Base-by-base conservation (phyloP, 2,888 invertebrate genomes). In the Melanostoma scalare region DNA sequence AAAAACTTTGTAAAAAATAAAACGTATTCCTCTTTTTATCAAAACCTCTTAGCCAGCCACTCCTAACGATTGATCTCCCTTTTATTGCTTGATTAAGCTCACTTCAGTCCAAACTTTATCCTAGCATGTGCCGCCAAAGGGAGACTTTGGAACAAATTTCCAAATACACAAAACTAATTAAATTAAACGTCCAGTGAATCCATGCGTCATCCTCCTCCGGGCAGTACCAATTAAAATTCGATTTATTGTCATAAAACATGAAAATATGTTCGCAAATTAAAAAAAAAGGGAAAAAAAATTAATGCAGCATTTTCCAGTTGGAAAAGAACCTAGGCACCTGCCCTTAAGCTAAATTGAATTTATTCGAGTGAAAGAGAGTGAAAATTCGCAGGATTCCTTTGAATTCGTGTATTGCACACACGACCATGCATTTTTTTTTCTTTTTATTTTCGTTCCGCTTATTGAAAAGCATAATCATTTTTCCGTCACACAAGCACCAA, bases 151-250 rank as follows among this genome's bases (percentile, higher is more conserved):
- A 63, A 10, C n/a, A 1, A 63, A 53, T 30, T 53, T 58, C 30
- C 6, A 6, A 35, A 36, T 42, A 35, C 5, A 30, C 42, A 68
- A 79, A 38, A 46, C 35, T 55, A 77, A 73, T 69, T 69, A 73
- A 77, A 63, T 42, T 42, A 36, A 71, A 31, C 60, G 75, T 42
- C 55, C 48, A 53, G 42, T 60, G 36, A 69, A 53, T 71, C 10
- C 67, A 63, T 56, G 44, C 10, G 46, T 60, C 5, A 67, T 38
- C 53, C 48, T 50, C 63, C 63, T 63, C 31, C 6, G n/a, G 38
- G 68, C 40, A 55, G 73, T 77, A 69, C 65, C 82, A 82, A 82
- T 82, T 82, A 78, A 82, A 74, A 78, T 74, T 78, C 82, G 67
- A 82, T 82, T 63, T 74, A 82, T 65, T 68, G 53, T 55, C 42